Evolutionary conservation across 2,113 vertebrate genomes (phyloP).

Genomic region (Microcebus griseorufus): DNA sequence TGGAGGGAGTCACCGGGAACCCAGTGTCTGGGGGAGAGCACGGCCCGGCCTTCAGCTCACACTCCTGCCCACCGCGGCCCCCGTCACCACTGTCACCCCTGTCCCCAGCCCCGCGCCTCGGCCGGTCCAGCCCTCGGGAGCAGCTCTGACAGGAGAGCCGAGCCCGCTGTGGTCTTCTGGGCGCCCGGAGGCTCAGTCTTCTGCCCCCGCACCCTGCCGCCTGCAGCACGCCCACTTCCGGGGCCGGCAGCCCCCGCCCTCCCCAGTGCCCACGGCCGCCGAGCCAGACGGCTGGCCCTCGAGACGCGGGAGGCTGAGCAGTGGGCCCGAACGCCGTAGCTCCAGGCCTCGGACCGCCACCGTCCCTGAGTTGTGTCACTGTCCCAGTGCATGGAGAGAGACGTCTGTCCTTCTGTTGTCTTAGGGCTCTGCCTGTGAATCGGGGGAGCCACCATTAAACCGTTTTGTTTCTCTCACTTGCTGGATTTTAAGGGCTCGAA

Average conservation of each 20-base stretch:
- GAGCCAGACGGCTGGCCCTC: not conserved
- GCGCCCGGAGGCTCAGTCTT: not conserved
- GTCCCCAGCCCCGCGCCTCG: not conserved
- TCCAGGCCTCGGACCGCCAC: not conserved
- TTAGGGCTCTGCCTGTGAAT: not conserved
- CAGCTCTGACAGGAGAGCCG: not conserved
- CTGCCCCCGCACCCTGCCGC: no score
- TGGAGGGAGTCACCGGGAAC: not conserved
- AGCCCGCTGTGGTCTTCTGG: not conserved
- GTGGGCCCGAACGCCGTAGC: not conserved
- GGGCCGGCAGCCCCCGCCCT: rapidly evolving
- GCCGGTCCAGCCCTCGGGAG: not conserved
- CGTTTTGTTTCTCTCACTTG: slow-evolving; percentile 13
- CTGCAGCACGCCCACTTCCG: rapidly evolving
- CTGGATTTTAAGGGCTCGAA: not conserved
- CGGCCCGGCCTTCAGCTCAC: not conserved
- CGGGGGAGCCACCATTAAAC: slow-evolving; percentile 58
- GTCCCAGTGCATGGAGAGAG: slow-evolving; percentile 29
- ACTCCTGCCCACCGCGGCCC: not conserved
- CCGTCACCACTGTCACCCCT: not conserved
- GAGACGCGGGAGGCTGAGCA: rapidly evolving
- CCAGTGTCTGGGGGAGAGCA: not conserved
- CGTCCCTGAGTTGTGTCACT: not conserved
- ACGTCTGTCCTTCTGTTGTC: not conserved
- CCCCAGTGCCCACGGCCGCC: not conserved